Base-by-base conservation (phyloP, 2,797 vertebrate genomes). In the Telmatherina bonti region DNA sequence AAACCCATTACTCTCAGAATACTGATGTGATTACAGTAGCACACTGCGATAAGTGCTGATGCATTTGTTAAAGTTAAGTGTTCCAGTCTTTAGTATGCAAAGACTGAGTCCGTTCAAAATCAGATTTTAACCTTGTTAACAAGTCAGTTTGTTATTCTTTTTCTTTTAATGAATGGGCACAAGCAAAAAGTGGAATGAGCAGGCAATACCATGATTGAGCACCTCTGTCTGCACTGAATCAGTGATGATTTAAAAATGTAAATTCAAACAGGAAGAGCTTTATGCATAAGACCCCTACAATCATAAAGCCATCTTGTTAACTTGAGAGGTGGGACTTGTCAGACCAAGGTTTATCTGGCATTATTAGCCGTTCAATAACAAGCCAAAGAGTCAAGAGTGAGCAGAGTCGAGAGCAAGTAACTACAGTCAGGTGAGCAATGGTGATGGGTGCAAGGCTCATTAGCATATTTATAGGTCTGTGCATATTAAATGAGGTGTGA, bases 391-490 rank as follows among this genome's bases (percentile, higher is more conserved):
- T 43, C 49, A 56, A 47, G 35, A 62, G 36, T 71, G 38, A 70
- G 36, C 15, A 47, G 59, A 45, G 22, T 58, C n/a, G 35, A 58
- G 35, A 15, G 30, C 45, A 41, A 38, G 41, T 5, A 16, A 30
- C 43, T 49, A 60, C 60, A 56, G 13, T 36, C 41, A 38, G 52
- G 52, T 49, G 38, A 71, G 29, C 12, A 24, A 36, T 27, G n/a
- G 35, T 9, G 60, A 36, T 58, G 49, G 38, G 49, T 20, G 20
- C 26, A 22, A 8, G 12, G 38, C 41, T 56, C 20, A 47, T 71
- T 71, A 56, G 43, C 52, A 71, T 71, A 63, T 63, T 71, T 57
- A 57, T 63, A 63, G 69, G 35, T n/a, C 7, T 56, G 4, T 38
- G 26, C 61, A 72, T 64, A 24, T 29, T 51, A 57, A 27, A 63